Evolutionary conservation across 1,140 invertebrate genomes (phyloP).

Genomic region (Whitmania pigra): DNA sequence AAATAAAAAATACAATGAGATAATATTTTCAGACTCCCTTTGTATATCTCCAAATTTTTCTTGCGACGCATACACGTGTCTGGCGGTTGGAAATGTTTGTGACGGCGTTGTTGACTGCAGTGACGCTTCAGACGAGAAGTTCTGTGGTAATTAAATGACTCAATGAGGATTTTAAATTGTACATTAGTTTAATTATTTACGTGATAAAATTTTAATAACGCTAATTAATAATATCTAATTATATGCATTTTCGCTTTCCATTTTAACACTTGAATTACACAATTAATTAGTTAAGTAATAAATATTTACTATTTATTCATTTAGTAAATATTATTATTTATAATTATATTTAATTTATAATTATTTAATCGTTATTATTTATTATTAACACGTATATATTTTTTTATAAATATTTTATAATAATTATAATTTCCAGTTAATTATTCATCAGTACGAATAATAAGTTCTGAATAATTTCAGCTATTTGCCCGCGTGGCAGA

Average conservation of each 20-base stretch:
- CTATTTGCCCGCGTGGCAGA: neutral
- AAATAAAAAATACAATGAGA: neutral
- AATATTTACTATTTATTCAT: neutral
- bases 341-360: too few species aligned
- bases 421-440: too few species aligned
- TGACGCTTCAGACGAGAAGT: neutral
- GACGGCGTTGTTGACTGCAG: neutral
- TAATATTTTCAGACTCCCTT: neutral
- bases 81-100: neutral
- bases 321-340: neutral
- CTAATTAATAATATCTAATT: too few species aligned
- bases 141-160: slow-evolving; percentile 1
- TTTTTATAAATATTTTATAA: neutral
- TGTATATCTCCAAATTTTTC: neutral
- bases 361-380: neutral
- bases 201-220: too few species aligned
- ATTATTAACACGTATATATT: slow-evolving; percentile 4
- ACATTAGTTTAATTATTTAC: too few species aligned
- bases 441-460: too few species aligned
- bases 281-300: neutral
- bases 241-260: too few species aligned
- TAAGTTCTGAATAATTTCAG: too few species aligned
- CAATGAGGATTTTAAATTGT: too few species aligned
- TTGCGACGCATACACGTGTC: neutral
- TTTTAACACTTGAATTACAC: too few species aligned